Evolutionary conservation across 1,140 invertebrate species (phyloP), one percentile per base, ranked within the genome.

Genomic region (Schlechtendalia chinensis): DNA sequence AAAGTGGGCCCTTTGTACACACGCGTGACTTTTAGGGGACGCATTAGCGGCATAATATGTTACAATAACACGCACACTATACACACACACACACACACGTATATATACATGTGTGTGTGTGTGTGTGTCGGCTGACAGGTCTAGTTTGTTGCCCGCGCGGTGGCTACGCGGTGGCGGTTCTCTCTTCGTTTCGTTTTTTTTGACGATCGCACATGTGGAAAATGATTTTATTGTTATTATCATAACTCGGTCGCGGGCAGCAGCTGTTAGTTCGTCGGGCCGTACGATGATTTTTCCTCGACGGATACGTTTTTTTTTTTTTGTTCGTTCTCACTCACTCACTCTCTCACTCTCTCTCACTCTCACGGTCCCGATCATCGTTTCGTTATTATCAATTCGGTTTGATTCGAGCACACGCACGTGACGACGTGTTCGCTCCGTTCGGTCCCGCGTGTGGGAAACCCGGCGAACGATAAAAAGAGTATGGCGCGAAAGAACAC

Each of bases 211-310:
- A 59, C 74, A 79, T 79, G 74, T 79, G 74, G 74, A 79, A 79
- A 79, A 79, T 79, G n/a, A 79, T 79, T 79, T 79, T 79, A 79
- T 79, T 79, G 74, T 79, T 71, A 71, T 53, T 53, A 71, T 71
- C 27, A 71, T 71, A 45, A 53, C 69, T 39, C 39, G 29, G 65
- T 32, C 65, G 69, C 69, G 69, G 69, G 69, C 69, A 71, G 69
- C 69, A 71, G 69, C 69, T 71, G 69, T 71, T 71, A 45, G 19
- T 71, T 16, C 69, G 65, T 69, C 65, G 65, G 63, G 63, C 32
- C 32, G 65, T 69, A 69, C 39, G 65, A 69, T 24, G 65, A 29
- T 71, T 50, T 71, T 71, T 71, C 69, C 47, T 71, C 47, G 69
- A 71, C 24, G 47, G 69, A 19, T 71, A n/a, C n/a, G n/a, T n/a